Percentiles rank a stretch among this genome's conserved stretches.
phyloP scores from a whole-genome alignment of 2,113 vertebrate species.

The Rhinoderma darwinii region DNA sequence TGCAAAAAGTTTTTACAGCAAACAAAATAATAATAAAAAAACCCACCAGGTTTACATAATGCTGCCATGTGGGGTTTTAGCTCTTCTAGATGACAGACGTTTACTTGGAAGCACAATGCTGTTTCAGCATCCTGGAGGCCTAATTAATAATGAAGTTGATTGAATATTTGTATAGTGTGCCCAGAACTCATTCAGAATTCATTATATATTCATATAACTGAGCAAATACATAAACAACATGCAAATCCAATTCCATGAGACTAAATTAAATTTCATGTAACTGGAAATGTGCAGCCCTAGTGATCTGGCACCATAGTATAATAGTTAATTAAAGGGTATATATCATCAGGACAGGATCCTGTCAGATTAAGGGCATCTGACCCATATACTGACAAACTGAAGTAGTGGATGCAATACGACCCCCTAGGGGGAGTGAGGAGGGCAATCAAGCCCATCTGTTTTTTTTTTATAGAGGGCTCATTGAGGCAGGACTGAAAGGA shows the following conservation, averaged over 20 bases:
- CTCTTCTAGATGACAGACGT: too few species aligned
- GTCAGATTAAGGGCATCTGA: not conserved
- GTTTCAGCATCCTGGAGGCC: not conserved
- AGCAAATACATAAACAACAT: not conserved
- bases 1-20: too few species aligned
- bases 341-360: not conserved
- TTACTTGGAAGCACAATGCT: too few species aligned
- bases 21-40: too few species aligned
- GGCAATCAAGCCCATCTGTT: too few species aligned
- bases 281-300: not conserved
- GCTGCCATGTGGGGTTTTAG: too few species aligned
- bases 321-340: too few species aligned
- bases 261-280: not conserved
- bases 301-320: not conserved
- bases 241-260: not conserved
- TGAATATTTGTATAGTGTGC: not conserved
- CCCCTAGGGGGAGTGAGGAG: too few species aligned
- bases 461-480: too few species aligned
- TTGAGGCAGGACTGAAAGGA: too few species aligned
- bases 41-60: not conserved
- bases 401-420: too few species aligned
- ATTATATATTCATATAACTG: not conserved
- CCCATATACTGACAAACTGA: too few species aligned
- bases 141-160: constrained; percentile 8
- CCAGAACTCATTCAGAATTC: not conserved